Percentiles rank a stretch among this genome's conserved stretches.
Evolutionary conservation across 2,113 vertebrate species (phyloP).

Genomic region (Hippocampus barbouri): DNA sequence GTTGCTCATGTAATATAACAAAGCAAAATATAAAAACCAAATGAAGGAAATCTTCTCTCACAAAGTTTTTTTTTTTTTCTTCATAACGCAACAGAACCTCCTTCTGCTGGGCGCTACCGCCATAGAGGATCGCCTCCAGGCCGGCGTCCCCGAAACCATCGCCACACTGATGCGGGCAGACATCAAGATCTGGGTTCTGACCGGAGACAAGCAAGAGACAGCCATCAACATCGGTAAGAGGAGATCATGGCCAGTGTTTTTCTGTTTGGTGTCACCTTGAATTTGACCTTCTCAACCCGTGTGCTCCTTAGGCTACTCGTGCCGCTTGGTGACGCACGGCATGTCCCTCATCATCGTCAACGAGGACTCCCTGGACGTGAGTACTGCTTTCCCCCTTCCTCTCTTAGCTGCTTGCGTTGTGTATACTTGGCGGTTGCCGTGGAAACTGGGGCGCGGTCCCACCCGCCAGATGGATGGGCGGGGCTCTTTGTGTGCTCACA

Average conservation of each 20-base stretch:
- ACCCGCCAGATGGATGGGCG: constrained; percentile 54
- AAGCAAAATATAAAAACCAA: no score
- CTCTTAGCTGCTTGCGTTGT: neutral
- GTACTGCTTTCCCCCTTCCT: constrained; percentile 54
- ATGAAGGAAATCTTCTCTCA: no score
- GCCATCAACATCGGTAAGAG: constrained; percentile 91
- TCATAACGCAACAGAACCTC: constrained; percentile 74
- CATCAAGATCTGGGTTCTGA: constrained; percentile 97
- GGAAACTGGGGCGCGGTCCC: constrained; percentile 61
- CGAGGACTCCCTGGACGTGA: constrained; percentile 95
- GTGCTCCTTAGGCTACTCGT: constrained; percentile 86
- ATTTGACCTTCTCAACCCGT: constrained; percentile 23
- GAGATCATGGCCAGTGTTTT: neutral
- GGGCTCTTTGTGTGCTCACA: constrained; percentile 68
- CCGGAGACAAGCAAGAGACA: constrained; percentile 95
- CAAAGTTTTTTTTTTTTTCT: no score
- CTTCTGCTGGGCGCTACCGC: constrained; percentile 91
- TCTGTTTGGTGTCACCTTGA: constrained; percentile 10
- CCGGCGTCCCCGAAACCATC: constrained; percentile 94
- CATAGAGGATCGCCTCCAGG: constrained; percentile 93
- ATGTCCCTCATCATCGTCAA: constrained; percentile 97
- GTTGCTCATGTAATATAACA: no score
- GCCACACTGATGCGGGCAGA: constrained; percentile 87
- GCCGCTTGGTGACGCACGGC: constrained; percentile 87
- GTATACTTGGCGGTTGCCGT: constrained; percentile 37